A percentile compares a stretch with the other conserved stretches of the same genome.
Evolutionary conservation across 1,140 invertebrate genomes (phyloP).

Genomic region (Gryllus bimaculatus): DNA sequence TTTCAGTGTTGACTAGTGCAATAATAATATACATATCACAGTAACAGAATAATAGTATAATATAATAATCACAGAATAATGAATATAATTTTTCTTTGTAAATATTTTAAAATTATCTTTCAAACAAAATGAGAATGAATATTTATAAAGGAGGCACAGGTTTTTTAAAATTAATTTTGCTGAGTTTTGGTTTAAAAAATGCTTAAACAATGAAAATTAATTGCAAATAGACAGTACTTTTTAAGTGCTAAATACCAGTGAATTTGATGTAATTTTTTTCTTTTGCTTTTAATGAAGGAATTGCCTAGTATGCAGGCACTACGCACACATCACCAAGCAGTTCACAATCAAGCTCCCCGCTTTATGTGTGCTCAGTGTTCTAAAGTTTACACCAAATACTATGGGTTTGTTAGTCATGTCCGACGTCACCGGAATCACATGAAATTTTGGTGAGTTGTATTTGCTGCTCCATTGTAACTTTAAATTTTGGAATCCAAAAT

Average conservation of each 20-base stretch:
- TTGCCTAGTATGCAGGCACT: constrained; percentile 40
- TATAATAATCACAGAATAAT: not conserved
- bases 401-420: constrained; percentile 45
- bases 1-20: not conserved
- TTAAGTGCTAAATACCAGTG: too few relatives aligned
- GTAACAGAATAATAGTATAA: not conserved
- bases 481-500: too few relatives aligned
- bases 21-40: not conserved
- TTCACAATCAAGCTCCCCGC: constrained; percentile 42
- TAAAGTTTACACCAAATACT: constrained; percentile 49
- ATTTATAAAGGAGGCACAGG: too few relatives aligned
- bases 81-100: not conserved
- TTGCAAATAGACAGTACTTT: too few relatives aligned
- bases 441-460: constrained; percentile 20
- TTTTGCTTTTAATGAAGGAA: constrained; percentile 25
- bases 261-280: not conserved
- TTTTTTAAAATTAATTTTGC: too few relatives aligned
- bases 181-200: too few relatives aligned
- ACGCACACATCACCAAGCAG: constrained; percentile 40
- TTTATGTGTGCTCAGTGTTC: constrained; percentile 48
- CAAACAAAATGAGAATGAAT: too few relatives aligned
- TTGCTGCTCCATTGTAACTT: too few relatives aligned
- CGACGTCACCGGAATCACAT: constrained; percentile 20
- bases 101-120: not conserved
- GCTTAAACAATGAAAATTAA: too few relatives aligned